These are phyloP conservation scores for Calameuta pallipes DNA, from an alignment of 2,888 invertebrate species.

Conservation along the genomic window DNA sequence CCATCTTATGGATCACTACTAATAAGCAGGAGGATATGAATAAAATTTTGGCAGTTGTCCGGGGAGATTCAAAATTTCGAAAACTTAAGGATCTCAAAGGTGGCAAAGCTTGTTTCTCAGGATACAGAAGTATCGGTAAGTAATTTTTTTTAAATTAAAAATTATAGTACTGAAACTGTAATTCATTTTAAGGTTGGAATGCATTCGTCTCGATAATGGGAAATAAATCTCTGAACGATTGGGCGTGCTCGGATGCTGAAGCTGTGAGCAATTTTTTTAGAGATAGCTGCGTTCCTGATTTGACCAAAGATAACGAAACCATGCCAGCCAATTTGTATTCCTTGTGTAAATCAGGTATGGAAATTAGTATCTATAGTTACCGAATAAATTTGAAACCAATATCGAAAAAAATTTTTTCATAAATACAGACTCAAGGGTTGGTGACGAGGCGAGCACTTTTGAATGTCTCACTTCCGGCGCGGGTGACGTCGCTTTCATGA, in stretches of 20 bases:
- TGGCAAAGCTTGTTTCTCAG: slow-evolving; percentile 83
- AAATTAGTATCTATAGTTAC: background rate
- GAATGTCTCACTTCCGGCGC: slow-evolving; percentile 74
- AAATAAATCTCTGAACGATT: slow-evolving; percentile 33
- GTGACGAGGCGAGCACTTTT: slow-evolving; percentile 73
- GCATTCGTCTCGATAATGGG: slow-evolving; percentile 47
- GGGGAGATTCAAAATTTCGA: slow-evolving; percentile 69
- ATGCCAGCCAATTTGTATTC: slow-evolving; percentile 43
- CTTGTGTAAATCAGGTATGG: slow-evolving; percentile 38
- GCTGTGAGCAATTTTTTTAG: slow-evolving; percentile 75
- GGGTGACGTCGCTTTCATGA: slow-evolving; percentile 84
- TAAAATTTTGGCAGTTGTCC: slow-evolving; percentile 77
- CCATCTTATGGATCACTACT: slow-evolving; percentile 74
- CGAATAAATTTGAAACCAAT: background rate
- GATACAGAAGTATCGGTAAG: slow-evolving; percentile 80
- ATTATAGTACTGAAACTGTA: slow-evolving; percentile 63
- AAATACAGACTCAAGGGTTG: slow-evolving; percentile 44
- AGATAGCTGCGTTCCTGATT: slow-evolving; percentile 71
- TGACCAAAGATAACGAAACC: slow-evolving; percentile 24
- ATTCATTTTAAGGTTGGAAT: slow-evolving; percentile 54
- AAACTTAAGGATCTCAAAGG: slow-evolving; percentile 76
- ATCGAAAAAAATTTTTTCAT: background rate
- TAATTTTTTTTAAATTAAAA: slow-evolving; percentile 59
- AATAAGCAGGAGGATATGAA: slow-evolving; percentile 72
- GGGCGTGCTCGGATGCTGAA: slow-evolving; percentile 56